Conservation (phyloP, 2,113 vertebrate species). For the Nibea albiflora region DNA sequence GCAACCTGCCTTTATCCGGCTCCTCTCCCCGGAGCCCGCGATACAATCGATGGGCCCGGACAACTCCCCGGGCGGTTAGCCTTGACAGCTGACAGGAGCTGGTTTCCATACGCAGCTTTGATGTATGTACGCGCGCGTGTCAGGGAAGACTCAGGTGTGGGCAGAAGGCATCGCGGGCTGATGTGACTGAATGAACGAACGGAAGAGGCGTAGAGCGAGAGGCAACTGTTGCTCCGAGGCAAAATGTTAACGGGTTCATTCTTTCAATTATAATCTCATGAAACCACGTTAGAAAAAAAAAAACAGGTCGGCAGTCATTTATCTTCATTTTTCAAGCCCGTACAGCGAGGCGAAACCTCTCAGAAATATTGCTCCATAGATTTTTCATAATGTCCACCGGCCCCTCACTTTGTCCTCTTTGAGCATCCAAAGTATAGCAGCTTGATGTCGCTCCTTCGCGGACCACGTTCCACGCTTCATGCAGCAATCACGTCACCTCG, state of each 20-base stretch:
- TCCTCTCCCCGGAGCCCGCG: constrained; percentile 26
- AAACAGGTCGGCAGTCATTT: constrained; percentile 1
- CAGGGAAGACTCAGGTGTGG: constrained; percentile 29
- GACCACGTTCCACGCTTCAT: constrained; percentile 1
- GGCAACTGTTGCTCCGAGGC: neutral
- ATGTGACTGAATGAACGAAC: constrained; percentile 25
- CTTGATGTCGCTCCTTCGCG: neutral
- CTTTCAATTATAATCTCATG: constrained; percentile 21
- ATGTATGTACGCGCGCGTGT: constrained; percentile 31
- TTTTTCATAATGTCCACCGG: constrained; percentile 3
- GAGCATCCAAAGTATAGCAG: neutral
- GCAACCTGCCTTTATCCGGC: constrained; percentile 48
- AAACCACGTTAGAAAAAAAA: constrained; percentile 1
- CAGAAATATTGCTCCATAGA: neutral
- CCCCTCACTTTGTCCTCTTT: constrained; percentile 7
- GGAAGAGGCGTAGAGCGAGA: neutral
- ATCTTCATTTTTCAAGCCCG: constrained; percentile 12
- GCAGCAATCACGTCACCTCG: constrained; percentile 28
- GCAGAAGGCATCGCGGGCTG: constrained; percentile 15
- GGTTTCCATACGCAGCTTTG: constrained; percentile 27
- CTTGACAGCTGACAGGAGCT: constrained; percentile 58
- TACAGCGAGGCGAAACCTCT: constrained; percentile 4
- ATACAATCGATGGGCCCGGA: constrained; percentile 54
- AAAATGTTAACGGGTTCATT: constrained; percentile 10
- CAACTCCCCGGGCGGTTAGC: constrained; percentile 57